Percentiles rank a stretch among this genome's conserved stretches.
phyloP scores from a whole-genome alignment of 2,113 vertebrate species.

The Delphinus delphis region DNA sequence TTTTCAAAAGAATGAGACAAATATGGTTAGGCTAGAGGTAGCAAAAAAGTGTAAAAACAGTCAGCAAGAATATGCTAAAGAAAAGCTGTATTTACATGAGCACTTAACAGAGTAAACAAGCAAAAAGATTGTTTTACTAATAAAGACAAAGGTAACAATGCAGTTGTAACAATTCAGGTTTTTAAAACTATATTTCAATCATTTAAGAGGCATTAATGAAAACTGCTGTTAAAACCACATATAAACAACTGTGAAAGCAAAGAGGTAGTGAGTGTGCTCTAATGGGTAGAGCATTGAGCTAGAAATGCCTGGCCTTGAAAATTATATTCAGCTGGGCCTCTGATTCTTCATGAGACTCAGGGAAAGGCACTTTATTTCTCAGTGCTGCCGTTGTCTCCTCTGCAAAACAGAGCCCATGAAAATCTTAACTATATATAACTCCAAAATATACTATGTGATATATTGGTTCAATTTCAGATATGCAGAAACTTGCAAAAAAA shows the following conservation, averaged over 20 bases:
- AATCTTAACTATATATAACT: not conserved
- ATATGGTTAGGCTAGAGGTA: conserved; percentile 84
- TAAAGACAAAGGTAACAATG: conserved; percentile 82
- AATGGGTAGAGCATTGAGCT: not conserved
- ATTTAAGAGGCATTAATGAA: conserved; percentile 70
- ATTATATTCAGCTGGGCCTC: not conserved
- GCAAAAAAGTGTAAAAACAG: conserved; percentile 83
- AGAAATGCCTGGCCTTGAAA: not conserved
- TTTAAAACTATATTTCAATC: conserved; percentile 77
- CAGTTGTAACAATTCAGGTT: conserved; percentile 74
- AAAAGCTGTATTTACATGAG: conserved; percentile 84
- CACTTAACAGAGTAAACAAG: conserved; percentile 82
- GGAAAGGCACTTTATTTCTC: not conserved
- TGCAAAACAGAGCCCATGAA: not conserved
- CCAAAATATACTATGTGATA: not conserved
- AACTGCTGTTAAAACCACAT: conserved; percentile 59
- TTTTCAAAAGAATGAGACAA: conserved; percentile 76
- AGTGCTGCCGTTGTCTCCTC: not conserved
- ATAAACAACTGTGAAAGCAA: conserved; percentile 54
- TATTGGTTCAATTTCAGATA: not conserved
- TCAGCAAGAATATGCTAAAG: conserved; percentile 82
- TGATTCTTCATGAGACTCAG: not conserved
- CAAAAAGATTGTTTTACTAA: conserved; percentile 78
- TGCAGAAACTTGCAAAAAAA: not conserved
- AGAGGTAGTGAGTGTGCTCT: not conserved